Evolutionary conservation across 1,140 invertebrate genomes (phyloP).

Genomic region (Dreissena rostriformis): DNA sequence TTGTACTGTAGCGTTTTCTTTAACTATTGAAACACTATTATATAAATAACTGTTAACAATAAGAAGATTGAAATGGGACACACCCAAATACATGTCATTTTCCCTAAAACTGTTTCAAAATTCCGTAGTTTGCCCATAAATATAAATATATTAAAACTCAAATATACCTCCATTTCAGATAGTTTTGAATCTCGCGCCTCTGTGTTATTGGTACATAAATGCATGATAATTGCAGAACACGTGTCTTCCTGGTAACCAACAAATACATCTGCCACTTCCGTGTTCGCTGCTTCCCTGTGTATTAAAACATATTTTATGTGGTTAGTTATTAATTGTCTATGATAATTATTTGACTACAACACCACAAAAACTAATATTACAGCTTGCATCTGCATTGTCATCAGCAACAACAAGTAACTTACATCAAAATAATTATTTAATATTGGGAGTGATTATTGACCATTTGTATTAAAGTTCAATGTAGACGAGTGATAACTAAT

Average conservation of each 20-base stretch:
- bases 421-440: too few relatives aligned
- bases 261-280: slow-evolving; percentile 64
- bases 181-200: neutral
- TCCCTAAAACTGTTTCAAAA: neutral
- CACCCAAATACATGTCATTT: neutral
- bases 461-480: too few relatives aligned
- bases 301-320: slow-evolving; percentile 4
- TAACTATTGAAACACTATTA: too few relatives aligned
- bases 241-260: slow-evolving; percentile 75
- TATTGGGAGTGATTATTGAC: too few relatives aligned
- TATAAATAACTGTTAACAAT: too few relatives aligned
- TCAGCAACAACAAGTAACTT: too few relatives aligned
- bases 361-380: too few relatives aligned
- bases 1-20: too few relatives aligned
- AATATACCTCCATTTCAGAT: neutral
- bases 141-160: neutral
- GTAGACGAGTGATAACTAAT: too few relatives aligned
- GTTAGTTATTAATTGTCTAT: too few relatives aligned
- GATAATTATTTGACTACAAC: too few relatives aligned
- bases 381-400: too few relatives aligned
- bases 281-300: neutral
- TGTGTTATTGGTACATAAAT: slow-evolving; percentile 58
- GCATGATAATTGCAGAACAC: slow-evolving; percentile 66
- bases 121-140: neutral
- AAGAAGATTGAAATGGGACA: neutral